These are phyloP conservation scores for Drosophila kikkawai DNA, from an alignment of 1,140 invertebrate species.

Conservation along the genomic window DNA sequence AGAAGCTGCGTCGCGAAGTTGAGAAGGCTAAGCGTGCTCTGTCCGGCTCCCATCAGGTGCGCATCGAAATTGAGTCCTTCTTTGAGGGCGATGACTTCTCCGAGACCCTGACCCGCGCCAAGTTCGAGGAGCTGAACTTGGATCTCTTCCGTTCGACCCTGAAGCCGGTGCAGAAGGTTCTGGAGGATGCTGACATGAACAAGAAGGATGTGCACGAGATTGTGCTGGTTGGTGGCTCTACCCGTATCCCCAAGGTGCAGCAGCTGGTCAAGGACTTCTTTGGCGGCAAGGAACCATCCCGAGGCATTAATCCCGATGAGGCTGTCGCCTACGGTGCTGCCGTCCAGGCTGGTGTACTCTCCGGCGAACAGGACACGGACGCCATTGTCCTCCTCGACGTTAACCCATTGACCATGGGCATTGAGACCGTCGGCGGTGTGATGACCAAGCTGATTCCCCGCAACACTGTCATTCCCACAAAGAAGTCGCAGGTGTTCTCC, in stretches of 20 bases:
- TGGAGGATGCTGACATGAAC: slow-evolving; percentile 99
- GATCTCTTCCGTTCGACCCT: slow-evolving; percentile 99
- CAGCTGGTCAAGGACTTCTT: slow-evolving; percentile 99
- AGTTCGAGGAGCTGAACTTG: slow-evolving; percentile 99
- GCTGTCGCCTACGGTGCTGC: slow-evolving; percentile 99
- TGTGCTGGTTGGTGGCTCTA: slow-evolving; percentile 99
- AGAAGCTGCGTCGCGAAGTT: slow-evolving; percentile 98
- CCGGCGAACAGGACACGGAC: slow-evolving; percentile 96
- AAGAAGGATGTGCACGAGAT: slow-evolving; percentile 99
- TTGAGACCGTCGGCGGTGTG: slow-evolving; percentile 99
- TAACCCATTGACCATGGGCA: slow-evolving; percentile 99
- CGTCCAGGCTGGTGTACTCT: slow-evolving; percentile 97
- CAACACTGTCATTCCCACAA: slow-evolving; percentile 99
- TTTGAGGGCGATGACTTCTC: slow-evolving; percentile 99
- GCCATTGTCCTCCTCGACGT: slow-evolving; percentile 99
- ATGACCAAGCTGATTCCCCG: slow-evolving; percentile 99
- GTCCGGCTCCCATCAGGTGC: slow-evolving; percentile 97
- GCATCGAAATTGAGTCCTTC: slow-evolving; percentile 99
- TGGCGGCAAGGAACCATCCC: slow-evolving; percentile 98
- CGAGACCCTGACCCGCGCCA: slow-evolving; percentile 99
- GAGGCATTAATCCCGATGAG: slow-evolving; percentile 99
- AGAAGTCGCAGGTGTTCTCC: slow-evolving; percentile 99
- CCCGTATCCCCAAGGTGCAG: slow-evolving; percentile 99
- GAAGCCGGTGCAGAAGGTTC: slow-evolving; percentile 98
- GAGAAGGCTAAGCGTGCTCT: slow-evolving; percentile 99